These are phyloP conservation scores for Channa argus DNA, from an alignment of 2,113 vertebrate species.

Conservation along the genomic window DNA sequence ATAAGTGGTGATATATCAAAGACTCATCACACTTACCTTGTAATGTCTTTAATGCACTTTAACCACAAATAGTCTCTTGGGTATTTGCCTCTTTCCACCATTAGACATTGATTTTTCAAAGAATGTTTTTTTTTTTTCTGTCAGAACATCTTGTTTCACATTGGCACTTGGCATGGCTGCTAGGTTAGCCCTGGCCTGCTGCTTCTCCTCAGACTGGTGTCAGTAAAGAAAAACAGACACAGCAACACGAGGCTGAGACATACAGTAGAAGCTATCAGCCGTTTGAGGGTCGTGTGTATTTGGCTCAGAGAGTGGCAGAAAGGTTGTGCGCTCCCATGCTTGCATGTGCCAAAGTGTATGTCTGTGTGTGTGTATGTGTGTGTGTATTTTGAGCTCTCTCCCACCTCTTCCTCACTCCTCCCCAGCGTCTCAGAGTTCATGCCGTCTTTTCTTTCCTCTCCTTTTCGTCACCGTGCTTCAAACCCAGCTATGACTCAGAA, in stretches of 20 bases:
- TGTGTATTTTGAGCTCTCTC: slow-evolving; percentile 24
- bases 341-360: slow-evolving; percentile 47
- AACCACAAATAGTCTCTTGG: not conserved
- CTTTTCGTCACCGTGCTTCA: slow-evolving; percentile 92
- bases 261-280: slow-evolving; percentile 57
- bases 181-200: slow-evolving; percentile 59
- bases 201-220: slow-evolving; percentile 44
- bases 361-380: slow-evolving; percentile 42
- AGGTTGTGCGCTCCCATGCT: slow-evolving; percentile 42
- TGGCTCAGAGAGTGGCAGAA: slow-evolving; percentile 28
- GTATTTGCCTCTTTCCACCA: slow-evolving; percentile 1
- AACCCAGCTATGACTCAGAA: slow-evolving; percentile 72
- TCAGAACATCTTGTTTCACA: not conserved
- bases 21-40: not conserved
- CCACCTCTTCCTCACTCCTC: slow-evolving; percentile 60
- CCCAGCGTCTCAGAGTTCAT: slow-evolving; percentile 72
- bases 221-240: slow-evolving; percentile 39
- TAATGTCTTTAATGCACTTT: slow-evolving; percentile 14
- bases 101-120: not conserved
- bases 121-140: not conserved
- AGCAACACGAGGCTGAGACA: slow-evolving; percentile 65
- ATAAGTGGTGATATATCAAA: slow-evolving; percentile 18
- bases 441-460: slow-evolving; percentile 72
- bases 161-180: slow-evolving; percentile 34
- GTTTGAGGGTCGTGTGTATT: slow-evolving; percentile 60